Evolutionary conservation across 2,888 invertebrate species (phyloP).

Genomic region (Actias luna): DNA sequence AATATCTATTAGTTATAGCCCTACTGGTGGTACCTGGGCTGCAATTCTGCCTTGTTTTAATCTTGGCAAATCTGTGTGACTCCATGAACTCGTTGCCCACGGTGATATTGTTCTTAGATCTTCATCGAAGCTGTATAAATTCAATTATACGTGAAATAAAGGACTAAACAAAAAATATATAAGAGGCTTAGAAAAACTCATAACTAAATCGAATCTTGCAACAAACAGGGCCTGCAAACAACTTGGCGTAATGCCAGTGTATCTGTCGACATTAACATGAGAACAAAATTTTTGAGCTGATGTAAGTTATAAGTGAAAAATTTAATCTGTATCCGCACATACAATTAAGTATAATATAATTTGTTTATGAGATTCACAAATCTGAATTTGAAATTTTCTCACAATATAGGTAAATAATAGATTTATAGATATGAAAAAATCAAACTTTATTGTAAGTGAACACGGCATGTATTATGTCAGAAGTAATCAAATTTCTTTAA

Average conservation of each 20-base stretch:
- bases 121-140: slow-evolving; percentile 77
- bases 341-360: not conserved
- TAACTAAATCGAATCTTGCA: slow-evolving; percentile 39
- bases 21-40: slow-evolving; percentile 81
- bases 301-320: slow-evolving; percentile 12
- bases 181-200: slow-evolving; percentile 33
- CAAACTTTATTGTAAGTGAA: too few relatives aligned
- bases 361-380: too few relatives aligned
- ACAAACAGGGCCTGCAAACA: slow-evolving; percentile 39
- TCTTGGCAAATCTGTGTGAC: slow-evolving; percentile 89
- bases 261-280: slow-evolving; percentile 43
- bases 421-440: too few relatives aligned
- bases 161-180: slow-evolving; percentile 21
- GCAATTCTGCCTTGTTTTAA: slow-evolving; percentile 88
- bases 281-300: slow-evolving; percentile 37
- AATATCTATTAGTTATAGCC: not conserved
- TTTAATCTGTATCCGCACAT: not conserved
- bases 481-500: too few relatives aligned
- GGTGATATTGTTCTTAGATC: slow-evolving; percentile 86
- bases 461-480: too few relatives aligned
- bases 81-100: slow-evolving; percentile 90
- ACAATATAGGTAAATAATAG: too few relatives aligned
- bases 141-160: slow-evolving; percentile 6
- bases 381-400: too few relatives aligned
- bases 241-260: slow-evolving; percentile 42